Conservation (phyloP, 2,113 vertebrate species). For the Malurus cyaneus region DNA sequence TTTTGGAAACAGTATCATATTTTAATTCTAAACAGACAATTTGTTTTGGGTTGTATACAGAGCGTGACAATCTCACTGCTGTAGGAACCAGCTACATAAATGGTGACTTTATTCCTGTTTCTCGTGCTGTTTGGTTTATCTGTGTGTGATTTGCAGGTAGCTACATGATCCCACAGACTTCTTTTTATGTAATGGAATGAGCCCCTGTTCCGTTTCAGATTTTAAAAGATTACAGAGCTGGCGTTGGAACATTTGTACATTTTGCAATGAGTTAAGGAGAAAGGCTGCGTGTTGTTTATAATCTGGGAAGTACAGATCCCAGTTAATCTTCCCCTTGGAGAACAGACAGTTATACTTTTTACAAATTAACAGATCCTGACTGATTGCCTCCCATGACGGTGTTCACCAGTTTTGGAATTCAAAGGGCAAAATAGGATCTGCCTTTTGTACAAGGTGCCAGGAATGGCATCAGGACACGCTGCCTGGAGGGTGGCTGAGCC, state of each 20-base stretch:
- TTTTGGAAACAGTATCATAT: slow-evolving; percentile 66
- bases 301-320: slow-evolving; percentile 2
- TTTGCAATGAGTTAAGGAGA: slow-evolving; percentile 25
- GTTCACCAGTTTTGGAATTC: neutral
- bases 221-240: slow-evolving; percentile 14
- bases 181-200: neutral
- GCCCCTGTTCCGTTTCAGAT: neutral
- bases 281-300: neutral
- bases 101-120: slow-evolving; percentile 28
- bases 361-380: neutral
- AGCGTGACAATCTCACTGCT: slow-evolving; percentile 55
- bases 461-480: neutral
- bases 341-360: neutral
- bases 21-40: slow-evolving; percentile 76
- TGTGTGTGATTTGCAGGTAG: slow-evolving; percentile 39
- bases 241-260: neutral
- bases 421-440: neutral
- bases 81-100: slow-evolving; percentile 46
- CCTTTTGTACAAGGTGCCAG: neutral
- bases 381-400: neutral
- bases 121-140: neutral
- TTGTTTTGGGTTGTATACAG: slow-evolving; percentile 72
- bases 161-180: neutral
- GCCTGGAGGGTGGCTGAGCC: neutral
- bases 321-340: slow-evolving; percentile 9